A percentile compares a stretch with the other conserved stretches of the same genome.
Conservation (phyloP, 2,113 vertebrate species). For the Thermophis baileyi region DNA sequence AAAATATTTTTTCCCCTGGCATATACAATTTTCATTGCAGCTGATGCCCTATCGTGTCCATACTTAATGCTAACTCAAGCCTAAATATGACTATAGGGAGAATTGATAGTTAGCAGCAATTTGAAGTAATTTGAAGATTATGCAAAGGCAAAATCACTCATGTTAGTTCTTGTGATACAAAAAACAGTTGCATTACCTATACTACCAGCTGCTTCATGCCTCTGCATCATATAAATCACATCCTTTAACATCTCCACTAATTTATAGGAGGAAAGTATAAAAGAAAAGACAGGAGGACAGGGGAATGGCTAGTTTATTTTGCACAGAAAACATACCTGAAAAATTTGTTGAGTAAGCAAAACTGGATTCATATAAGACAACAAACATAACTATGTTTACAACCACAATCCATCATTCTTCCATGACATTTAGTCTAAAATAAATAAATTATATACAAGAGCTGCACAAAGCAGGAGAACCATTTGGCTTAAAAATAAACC, state of each 20-base stretch:
- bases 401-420: neutral
- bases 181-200: neutral
- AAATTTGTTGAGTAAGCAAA: too few species aligned
- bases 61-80: slow-evolving; percentile 23
- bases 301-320: neutral
- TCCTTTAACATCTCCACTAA: neutral
- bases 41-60: slow-evolving; percentile 36
- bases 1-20: slow-evolving; percentile 43
- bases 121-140: slow-evolving; percentile 2
- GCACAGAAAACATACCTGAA: neutral
- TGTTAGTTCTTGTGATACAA: neutral
- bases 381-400: neutral
- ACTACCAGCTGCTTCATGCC: neutral
- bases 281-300: neutral
- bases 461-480: too few species aligned
- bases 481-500: too few species aligned
- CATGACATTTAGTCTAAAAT: neutral
- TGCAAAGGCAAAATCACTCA: neutral
- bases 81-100: slow-evolving; percentile 35
- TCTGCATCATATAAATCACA: neutral
- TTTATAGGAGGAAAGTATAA: neutral
- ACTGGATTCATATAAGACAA: neutral
- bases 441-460: too few species aligned
- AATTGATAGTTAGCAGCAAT: slow-evolving; percentile 15
- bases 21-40: slow-evolving; percentile 52